Conservation (phyloP, 2,113 vertebrate species). For the Zingel zingel region DNA sequence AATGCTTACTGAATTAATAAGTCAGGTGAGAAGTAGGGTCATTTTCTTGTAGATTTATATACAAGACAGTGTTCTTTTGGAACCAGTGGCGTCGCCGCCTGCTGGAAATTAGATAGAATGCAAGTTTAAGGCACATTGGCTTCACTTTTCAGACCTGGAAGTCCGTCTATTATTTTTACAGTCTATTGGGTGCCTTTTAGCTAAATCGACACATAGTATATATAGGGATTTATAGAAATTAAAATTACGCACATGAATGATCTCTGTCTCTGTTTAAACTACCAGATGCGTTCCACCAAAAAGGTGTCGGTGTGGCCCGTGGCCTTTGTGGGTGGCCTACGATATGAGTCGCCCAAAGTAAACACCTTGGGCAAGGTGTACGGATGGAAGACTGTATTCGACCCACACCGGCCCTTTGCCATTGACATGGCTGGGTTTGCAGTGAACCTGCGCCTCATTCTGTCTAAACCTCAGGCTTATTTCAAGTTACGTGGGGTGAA, state of each 20-base stretch:
- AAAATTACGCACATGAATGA: not conserved
- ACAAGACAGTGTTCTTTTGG: too few species aligned
- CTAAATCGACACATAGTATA: fast-evolving
- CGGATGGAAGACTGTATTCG: conserved; percentile 91
- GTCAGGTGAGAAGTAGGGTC: too few species aligned
- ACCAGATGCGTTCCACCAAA: conserved; percentile 89
- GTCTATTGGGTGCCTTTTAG: not conserved
- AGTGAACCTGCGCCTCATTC: conserved; percentile 87
- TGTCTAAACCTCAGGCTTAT: conserved; percentile 88
- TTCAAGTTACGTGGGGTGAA: conserved; percentile 91
- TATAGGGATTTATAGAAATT: not conserved
- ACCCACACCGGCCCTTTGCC: conserved; percentile 89
- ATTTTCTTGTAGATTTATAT: too few species aligned
- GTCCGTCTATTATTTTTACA: too few species aligned
- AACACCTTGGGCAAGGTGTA: conserved; percentile 88
- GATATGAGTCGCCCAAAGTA: conserved; percentile 89
- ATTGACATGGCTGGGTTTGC: conserved; percentile 94
- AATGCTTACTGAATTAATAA: too few species aligned
- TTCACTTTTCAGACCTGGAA: too few species aligned
- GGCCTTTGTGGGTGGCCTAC: conserved; percentile 89
- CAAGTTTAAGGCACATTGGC: too few species aligned
- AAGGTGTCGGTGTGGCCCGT: conserved; percentile 92
- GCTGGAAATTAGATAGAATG: too few species aligned
- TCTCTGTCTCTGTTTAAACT: conserved; percentile 31
- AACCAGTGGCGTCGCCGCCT: too few species aligned